Percentiles rank a stretch among this genome's conserved stretches.
phyloP scores from a whole-genome alignment of 2,888 invertebrate genomes.

The Drosophila pseudotalamancana region DNA sequence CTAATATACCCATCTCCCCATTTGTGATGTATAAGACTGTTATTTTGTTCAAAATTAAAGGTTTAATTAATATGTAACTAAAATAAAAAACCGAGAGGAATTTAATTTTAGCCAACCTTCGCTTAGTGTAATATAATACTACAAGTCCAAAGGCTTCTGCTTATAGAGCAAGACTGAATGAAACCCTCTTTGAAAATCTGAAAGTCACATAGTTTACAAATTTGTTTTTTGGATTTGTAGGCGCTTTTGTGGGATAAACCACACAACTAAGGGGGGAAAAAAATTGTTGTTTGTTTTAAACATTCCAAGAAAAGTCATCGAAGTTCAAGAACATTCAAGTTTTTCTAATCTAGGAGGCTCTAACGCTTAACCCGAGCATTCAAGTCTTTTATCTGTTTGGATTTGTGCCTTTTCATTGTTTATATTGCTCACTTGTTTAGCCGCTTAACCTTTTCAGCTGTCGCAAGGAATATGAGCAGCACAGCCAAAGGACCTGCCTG shows the following conservation, averaged over 20 bases:
- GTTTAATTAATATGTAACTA: neutral
- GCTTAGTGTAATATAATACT: too few relatives aligned
- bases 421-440: constrained; percentile 73
- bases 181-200: too few relatives aligned
- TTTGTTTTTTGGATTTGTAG: neutral
- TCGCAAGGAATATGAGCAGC: constrained; percentile 18
- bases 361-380: constrained; percentile 15
- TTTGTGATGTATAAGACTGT: too few relatives aligned
- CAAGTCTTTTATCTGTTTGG: constrained; percentile 55
- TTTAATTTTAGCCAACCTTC: neutral
- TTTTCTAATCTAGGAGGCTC: constrained; percentile 28
- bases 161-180: neutral
- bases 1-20: too few relatives aligned
- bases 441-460: constrained; percentile 66
- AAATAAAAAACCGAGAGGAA: neutral
- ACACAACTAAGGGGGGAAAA: neutral
- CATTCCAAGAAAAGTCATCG: neutral
- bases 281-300: neutral
- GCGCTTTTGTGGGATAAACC: neutral
- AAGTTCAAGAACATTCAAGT: constrained; percentile 8
- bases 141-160: too few relatives aligned
- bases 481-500: constrained; percentile 37
- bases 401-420: constrained; percentile 64
- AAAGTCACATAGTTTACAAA: neutral
- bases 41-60: too few relatives aligned